Evolutionary conservation across 2,797 vertebrate genomes (phyloP), one percentile per base, ranked within the genome.

Genomic region (Gambelia wislizenii): DNA sequence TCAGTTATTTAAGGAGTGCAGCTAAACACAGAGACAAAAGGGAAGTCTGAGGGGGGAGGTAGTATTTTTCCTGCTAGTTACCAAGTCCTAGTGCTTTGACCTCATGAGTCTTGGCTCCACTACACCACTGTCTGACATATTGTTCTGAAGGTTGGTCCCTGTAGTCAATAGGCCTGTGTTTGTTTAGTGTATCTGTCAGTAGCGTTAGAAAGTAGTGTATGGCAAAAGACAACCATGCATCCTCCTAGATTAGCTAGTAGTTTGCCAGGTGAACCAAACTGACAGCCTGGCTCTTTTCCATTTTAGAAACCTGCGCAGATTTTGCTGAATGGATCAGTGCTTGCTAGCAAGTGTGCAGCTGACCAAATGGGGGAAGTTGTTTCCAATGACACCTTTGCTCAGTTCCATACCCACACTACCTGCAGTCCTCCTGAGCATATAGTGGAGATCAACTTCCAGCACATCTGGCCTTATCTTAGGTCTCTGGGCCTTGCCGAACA

Each of bases 271-370:
- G 77, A 93, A 76, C 18, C 39, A 86, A 82, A 10, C 20, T 89
- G 75, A 85, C 67, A 72, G 0, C 39, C 0, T 42, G 33, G 39
- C 91, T 89, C 84, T 61, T 89, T 75, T 74, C 96, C 96, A 87
- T 91, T 82, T 89, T 95, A 94, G 94, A 82, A 93, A 76, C 96
- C 96, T 16, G 89, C 94, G 22, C 96, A 96, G 90, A 69, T 97
- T 82, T 96, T 93, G 44, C 76, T 97, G 79, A 98, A 97, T 42
- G 92, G 97, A 27, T 97, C 97, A 39, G 3, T 98, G 59, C 83
- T 92, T 30, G 93, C 74, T 54, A 96, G 92, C 54, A 92, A 95
- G 89, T 95, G 93, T 49, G 93, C 93, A 88, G 93, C 92, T 47
- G 18, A 91, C 42, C 59, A 97, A 87, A 94, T 86, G 2, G 76